Conservation (phyloP, 2,888 invertebrate genomes). For the Pachydiplax longipennis region DNA sequence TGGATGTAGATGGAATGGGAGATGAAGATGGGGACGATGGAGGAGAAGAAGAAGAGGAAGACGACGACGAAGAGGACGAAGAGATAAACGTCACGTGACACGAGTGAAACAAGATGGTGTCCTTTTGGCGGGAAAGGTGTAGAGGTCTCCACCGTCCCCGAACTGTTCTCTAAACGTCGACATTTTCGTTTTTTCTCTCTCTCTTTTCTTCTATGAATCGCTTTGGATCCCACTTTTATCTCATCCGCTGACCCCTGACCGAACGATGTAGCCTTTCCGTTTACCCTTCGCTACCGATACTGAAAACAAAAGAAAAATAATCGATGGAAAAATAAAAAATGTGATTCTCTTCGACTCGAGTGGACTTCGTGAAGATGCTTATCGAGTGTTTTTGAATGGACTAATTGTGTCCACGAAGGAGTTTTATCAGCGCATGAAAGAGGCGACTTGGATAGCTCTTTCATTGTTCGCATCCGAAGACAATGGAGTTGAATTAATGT, state of each 20-base stretch:
- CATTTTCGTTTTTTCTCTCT: not conserved
- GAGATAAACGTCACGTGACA: conserved; percentile 88
- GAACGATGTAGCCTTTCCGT: too few species aligned
- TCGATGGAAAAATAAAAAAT: too few species aligned
- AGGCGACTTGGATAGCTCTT: too few species aligned
- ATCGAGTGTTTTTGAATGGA: too few species aligned
- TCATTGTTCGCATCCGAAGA: too few species aligned
- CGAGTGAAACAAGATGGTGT: not conserved
- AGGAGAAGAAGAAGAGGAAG: conserved; percentile 57
- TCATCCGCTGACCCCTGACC: not conserved
- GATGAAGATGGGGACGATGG: conserved; percentile 53
- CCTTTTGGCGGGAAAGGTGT: not conserved
- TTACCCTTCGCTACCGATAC: too few species aligned
- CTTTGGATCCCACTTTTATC: not conserved
- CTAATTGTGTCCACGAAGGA: too few species aligned
- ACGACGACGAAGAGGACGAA: conserved; percentile 75
- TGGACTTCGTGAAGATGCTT: too few species aligned
- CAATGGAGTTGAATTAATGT: too few species aligned
- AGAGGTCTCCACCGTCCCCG: not conserved
- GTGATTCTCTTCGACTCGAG: too few species aligned
- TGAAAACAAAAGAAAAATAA: too few species aligned
- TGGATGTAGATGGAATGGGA: conserved; percentile 52
- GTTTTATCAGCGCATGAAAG: too few species aligned
- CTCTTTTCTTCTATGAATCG: not conserved
- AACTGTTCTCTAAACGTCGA: not conserved